Base-by-base conservation (phyloP, 2,888 invertebrate species). In the Sphaerophoria rueppellii region DNA sequence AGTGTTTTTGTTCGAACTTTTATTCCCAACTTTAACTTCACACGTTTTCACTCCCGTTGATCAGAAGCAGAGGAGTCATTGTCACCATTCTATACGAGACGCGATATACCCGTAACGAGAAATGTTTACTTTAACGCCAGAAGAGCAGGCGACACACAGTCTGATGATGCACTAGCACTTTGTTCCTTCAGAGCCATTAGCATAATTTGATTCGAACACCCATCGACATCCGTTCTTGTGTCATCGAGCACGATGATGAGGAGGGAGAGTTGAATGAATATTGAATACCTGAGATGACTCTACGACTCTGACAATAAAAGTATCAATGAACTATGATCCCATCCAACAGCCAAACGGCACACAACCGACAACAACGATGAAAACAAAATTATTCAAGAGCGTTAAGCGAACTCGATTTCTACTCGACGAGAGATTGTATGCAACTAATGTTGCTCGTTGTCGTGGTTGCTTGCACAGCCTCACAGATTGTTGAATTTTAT, bases 351-450 rank as follows among this genome's bases (percentile, higher is more conserved):
- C 14, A 67, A 35, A 58, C 46, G 57, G 34, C 11, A 61, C 14
- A 43, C 48, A 24, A 24, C 24, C 24, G 24, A 24, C 24, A 24
- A 24, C 24, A 24, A 24, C 24, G 24, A 24, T 24, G 24, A 24
- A 24, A 24, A 24, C 24, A 24, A 24, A 24, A 24, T 24, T 24
- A 24, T 24, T 12, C 43, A 43, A 12, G 60, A 71, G 40, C 72
- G 81, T 63, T 58, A 65, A 54, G 63, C 75, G 60, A 57, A 76
- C 24, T 67, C 81, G 83, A 85, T 81, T 85, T 85, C 71, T 69
- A 85, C 83, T 81, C 83, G 80, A 81, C 83, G 81, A 85, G 80
- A 85, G 83, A 85, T 85, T 89, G 87, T 87, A 88, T 90, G 89
- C 90, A 85, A 85, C 83, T 85, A 85, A 85, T 85, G 83, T 81